Evolutionary conservation across 2,888 invertebrate species (phyloP), one percentile per base, ranked within the genome.

Genomic region (Tryphoninae sp.): DNA sequence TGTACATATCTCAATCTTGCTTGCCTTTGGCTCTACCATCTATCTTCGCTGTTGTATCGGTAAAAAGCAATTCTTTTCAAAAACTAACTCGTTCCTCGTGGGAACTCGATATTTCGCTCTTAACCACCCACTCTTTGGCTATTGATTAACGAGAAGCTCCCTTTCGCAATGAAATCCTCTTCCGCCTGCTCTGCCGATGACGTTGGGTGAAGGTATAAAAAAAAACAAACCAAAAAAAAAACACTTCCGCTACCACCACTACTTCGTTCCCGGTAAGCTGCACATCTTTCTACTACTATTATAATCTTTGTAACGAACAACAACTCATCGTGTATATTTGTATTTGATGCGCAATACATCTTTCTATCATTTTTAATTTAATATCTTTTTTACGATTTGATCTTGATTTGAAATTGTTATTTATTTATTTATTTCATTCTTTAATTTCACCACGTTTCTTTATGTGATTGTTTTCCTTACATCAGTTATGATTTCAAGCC

Each of bases 311-410:
- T 45, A 65, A 65, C 33, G 26, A 33, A 75, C 58, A 58, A 83
- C 84, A 65, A 80, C 68, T 78, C 49, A 84, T 82, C 80, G 82
- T 82, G 79, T 76, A 79, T 81, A 84, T 82, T 80, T 84, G 88
- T 90, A 90, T 91, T 90, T 89, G 87, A 90, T 90, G 90, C 91
- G 90, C 91, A 91, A 90, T 90, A 87, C 85, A 86, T 86, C 83
- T 86, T 71, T 80, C 16, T 55, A 76, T 84, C 73, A 74, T 84
- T 76, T 83, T 79, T 22, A 61, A 78, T 78, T 80, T 76, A 75
- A 64, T 79, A 69, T 55, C 62, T n/a, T 59, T n/a, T 59, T 72
- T 68, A 76, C 49, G 78, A 65, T 64, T 9, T 11, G 42, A 61
- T 62, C 53, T 75, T n/a, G 55, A 65, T 81, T 53, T 64, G 13